phyloP scores from a whole-genome alignment of 37 sponge, comb jelly and placozoan species.

The Dysidea cf. avara region DNA sequence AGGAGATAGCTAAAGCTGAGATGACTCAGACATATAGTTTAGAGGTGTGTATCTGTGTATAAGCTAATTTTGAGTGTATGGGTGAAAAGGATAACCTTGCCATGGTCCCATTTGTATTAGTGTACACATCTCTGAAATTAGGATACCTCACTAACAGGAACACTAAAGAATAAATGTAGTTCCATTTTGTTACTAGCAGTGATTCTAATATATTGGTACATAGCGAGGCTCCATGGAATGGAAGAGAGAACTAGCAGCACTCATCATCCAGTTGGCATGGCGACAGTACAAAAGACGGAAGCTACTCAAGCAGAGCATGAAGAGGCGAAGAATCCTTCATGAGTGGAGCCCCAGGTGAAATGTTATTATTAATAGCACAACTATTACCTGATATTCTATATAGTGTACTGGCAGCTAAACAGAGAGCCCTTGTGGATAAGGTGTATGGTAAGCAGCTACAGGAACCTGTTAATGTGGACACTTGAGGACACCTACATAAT shows the following conservation, averaged over 20 bases:
- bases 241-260: conserved; percentile 87
- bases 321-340: conserved; percentile 63
- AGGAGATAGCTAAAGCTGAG: not conserved
- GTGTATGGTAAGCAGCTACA: conserved; percentile 64
- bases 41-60: too few species aligned
- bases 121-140: too few species aligned
- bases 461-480: too few species aligned
- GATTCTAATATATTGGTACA: too few species aligned
- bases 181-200: too few species aligned
- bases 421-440: conserved; percentile 66
- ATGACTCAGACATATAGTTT: not conserved
- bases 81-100: too few species aligned
- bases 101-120: too few species aligned
- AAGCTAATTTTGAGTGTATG: too few species aligned
- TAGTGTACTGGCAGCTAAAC: conserved; percentile 82
- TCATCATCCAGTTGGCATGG: conserved; percentile 95
- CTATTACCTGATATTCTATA: not conserved
- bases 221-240: conserved; percentile 73
- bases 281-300: conserved; percentile 74
- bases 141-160: too few species aligned
- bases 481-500: too few species aligned
- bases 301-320: conserved; percentile 26
- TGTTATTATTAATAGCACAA: not conserved
- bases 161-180: too few species aligned
- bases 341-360: conserved; percentile 84